Base-by-base conservation (phyloP, 2,888 invertebrate genomes). In the Mystacides longicornis region DNA sequence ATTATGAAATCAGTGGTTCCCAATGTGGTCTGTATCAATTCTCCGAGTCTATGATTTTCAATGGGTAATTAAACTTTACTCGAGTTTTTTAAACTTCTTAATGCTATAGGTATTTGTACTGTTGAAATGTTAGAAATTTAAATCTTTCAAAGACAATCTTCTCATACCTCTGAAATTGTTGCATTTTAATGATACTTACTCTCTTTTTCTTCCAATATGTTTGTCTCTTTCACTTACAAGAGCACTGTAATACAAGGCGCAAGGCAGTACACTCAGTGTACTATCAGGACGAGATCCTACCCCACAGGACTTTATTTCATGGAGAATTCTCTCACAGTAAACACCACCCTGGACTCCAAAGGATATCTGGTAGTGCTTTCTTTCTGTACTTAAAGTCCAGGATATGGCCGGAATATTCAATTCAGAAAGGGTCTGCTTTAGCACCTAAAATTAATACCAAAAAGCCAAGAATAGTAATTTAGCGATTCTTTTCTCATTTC, bases 201-300 rank as follows among this genome's bases (percentile, higher is more conserved):
- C 48, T 48, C 16, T 3, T 7, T 23, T 48, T n/a, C 16, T 48
- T 16, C 48, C 48, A 16, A 23, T 22, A n/a, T 23, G 22, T 2
- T n/a, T 2, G 19, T 45, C 46, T 45, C 21, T 27, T 51, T 20
- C 23, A 46, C 46, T 52, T 37, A 23, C 22, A 2, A 49, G 46
- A 2, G 37, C 20, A 22, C 50, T 69, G 65, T 78, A 80, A 62
- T 77, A 79, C 22, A 83, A 69, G n/a, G 81, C 74, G 64, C 84
- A 85, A 14, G 83, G 84, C 60, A 84, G 69, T 48, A 85, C 78
- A 56, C 81, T 81, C 50, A 83, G 74, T 2, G 78, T 74, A 1
- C 83, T 83, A 52, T 79, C 75, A 57, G 75, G 72, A 18, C 77
- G 74, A 42, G 77, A 72, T 0, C 85, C 85, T 57, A 86, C 81